phyloP scores from a whole-genome alignment of 2,888 invertebrate genomes.

The Pterobdella sp. region DNA sequence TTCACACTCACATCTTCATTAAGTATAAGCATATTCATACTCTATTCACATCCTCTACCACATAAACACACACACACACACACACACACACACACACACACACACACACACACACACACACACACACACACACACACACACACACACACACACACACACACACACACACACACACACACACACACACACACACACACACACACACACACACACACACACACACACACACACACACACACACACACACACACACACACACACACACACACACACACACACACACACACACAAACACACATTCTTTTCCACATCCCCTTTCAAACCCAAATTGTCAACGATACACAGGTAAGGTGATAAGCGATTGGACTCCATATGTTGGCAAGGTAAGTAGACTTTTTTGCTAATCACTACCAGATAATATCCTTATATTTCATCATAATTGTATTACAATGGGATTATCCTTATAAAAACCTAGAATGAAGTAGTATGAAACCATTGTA shows the following conservation, averaged over 20 bases:
- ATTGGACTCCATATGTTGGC: too few relatives aligned
- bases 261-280: slow-evolving; percentile 1
- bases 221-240: slow-evolving; percentile 4
- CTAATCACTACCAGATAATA: too few relatives aligned
- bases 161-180: slow-evolving; percentile 4
- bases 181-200: slow-evolving; percentile 4
- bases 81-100: neutral
- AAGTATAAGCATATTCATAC: neutral
- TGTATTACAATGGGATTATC: too few relatives aligned
- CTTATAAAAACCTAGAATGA: too few relatives aligned
- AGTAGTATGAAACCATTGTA: too few relatives aligned
- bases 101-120: slow-evolving; percentile 4
- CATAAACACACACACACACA: neutral
- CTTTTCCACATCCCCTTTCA: neutral
- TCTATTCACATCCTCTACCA: neutral
- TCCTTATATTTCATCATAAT: too few relatives aligned
- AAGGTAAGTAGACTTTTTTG: too few relatives aligned
- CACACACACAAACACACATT: neutral
- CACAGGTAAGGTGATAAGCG: too few relatives aligned
- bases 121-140: slow-evolving; percentile 4
- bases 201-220: slow-evolving; percentile 4
- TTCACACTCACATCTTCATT: too few relatives aligned
- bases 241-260: slow-evolving; percentile 1
- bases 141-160: slow-evolving; percentile 4
- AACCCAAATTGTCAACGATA: neutral